Base-by-base conservation (phyloP, 1,140 invertebrate genomes). In the Reticulitermes speratus region DNA sequence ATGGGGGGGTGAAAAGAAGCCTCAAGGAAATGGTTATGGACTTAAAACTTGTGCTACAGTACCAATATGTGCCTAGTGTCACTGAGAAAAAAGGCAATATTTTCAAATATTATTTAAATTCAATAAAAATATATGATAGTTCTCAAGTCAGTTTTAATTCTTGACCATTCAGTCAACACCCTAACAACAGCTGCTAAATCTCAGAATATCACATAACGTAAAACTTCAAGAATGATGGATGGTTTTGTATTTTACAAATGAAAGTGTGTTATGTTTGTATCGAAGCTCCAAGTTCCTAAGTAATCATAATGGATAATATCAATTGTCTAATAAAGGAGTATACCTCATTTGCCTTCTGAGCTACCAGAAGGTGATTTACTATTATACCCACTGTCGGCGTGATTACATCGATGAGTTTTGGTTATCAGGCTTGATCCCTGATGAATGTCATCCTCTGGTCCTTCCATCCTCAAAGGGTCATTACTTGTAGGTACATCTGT, bases 311-410 rank as follows among this genome's bases (percentile, higher is more conserved):
- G 14, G n/a, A 75, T 75, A 75, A 75, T 30, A 30, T 75, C 65
- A 75, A 75, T 75, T 30, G 0, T 11, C 25, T 75, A 75, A 6
- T 8, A 25, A 75, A 75, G 7, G 8, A 75, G 30, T 30, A 30
- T 75, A 75, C 65, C 65, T 75, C n/a, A 75, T 7, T 30, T 75
- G n/a, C 65, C 8, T 75, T 75, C 65, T 25, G 65, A 75, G 65
- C 65, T 75, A 30, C 65, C 65, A n/a, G 65, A 75, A n/a, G 65
- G 65, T n/a, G 65, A 75, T 75, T 75, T 75, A 30, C 65, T 75
- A 75, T 75, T 75, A 30, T 75, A 75, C 12, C 65, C 65, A 30
- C 65, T 75, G 65, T 75, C 65, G 8, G 6, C 1, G 14, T 19
- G 52, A 55, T 55, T 55, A 55, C 52, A 55, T 30, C 0, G 25